Conservation (phyloP, 1,140 invertebrate species). For the Stenopsyche tienmushanensis region DNA sequence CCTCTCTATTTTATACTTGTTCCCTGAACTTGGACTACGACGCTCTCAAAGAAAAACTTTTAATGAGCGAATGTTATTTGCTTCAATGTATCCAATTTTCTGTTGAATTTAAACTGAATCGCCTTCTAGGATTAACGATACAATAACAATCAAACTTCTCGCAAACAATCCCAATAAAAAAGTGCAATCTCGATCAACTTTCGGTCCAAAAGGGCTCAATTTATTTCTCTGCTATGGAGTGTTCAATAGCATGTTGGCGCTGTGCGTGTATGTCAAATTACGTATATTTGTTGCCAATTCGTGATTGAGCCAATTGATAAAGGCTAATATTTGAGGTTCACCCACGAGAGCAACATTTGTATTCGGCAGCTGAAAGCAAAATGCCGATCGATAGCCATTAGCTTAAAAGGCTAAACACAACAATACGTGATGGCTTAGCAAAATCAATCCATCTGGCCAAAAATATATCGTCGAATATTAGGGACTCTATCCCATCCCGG, state of each 20-base stretch:
- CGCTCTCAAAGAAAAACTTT: conserved; percentile 17
- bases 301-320: too few relatives aligned
- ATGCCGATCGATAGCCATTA: conserved; percentile 19
- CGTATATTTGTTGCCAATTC: too few relatives aligned
- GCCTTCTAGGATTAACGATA: too few relatives aligned
- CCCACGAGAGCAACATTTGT: conserved; percentile 4
- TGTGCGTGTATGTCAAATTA: too few relatives aligned
- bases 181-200: too few relatives aligned
- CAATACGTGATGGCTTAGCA: conserved; percentile 26
- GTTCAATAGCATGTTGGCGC: too few relatives aligned
- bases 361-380: conserved; percentile 2
- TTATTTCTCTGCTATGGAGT: too few relatives aligned
- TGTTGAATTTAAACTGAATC: conserved; percentile 2
- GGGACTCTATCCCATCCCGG: neutral
- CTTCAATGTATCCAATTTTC: conserved; percentile 6
- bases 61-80: conserved; percentile 23
- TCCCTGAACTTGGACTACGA: neutral
- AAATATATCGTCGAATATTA: neutral
- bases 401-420: conserved; percentile 28
- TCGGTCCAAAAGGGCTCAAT: too few relatives aligned
- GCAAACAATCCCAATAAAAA: too few relatives aligned
- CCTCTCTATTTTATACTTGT: conserved; percentile 3
- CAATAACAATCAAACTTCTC: too few relatives aligned
- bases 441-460: conserved; percentile 8
- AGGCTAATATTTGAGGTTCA: neutral